phyloP scores from a whole-genome alignment of 2,113 vertebrate species.

The Gadus chalcogrammus region DNA sequence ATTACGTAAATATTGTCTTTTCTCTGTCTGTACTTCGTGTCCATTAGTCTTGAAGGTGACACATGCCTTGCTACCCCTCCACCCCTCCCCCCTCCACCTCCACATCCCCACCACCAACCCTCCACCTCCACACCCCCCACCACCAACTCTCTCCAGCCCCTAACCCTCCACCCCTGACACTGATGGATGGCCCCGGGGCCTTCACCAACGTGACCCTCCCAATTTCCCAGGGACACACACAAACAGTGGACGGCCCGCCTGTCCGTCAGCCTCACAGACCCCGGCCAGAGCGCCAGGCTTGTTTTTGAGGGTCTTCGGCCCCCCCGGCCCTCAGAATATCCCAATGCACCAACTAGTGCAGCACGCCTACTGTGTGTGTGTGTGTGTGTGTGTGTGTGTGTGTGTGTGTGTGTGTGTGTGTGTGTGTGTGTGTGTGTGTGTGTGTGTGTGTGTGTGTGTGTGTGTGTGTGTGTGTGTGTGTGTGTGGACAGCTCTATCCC shows the following conservation, averaged over 20 bases:
- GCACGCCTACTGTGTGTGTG: constrained; percentile 26
- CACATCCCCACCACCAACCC: neutral
- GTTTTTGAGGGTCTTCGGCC: constrained; percentile 33
- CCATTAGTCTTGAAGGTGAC: constrained; percentile 78
- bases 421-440: neutral
- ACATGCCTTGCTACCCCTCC: constrained; percentile 58
- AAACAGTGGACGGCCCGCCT: constrained; percentile 65
- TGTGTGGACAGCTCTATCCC: constrained; percentile 7
- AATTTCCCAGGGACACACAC: constrained; percentile 77
- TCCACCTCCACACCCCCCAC: constrained; percentile 9
- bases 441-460: constrained; percentile 11
- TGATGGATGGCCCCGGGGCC: constrained; percentile 75
- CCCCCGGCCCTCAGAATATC: constrained; percentile 28
- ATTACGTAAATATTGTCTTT: constrained; percentile 80
- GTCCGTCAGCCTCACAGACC: constrained; percentile 61
- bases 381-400: constrained; percentile 10
- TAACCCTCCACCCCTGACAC: constrained; percentile 59
- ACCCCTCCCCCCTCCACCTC: neutral
- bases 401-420: neutral
- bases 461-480: neutral
- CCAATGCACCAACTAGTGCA: constrained; percentile 26
- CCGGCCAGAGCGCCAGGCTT: constrained; percentile 48
- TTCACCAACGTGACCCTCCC: constrained; percentile 63
- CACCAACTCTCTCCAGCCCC: neutral
- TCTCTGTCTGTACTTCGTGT: constrained; percentile 77